These are phyloP conservation scores for Spatula versicolor DNA, from an alignment of 2,797 vertebrate genomes.

Conservation along the genomic window DNA sequence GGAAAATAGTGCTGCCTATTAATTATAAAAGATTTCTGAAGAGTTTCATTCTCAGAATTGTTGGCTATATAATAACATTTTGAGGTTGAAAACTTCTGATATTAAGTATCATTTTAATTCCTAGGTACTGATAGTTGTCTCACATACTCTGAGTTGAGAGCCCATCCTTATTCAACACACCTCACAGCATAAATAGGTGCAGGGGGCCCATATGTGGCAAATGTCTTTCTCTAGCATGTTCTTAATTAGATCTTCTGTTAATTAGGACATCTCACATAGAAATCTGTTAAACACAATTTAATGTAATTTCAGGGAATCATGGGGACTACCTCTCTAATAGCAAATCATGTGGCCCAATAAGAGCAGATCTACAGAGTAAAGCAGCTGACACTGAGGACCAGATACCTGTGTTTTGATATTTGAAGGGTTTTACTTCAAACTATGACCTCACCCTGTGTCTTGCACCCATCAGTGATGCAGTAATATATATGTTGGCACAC, in stretches of 20 bases:
- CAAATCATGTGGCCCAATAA: not conserved
- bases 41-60: not conserved
- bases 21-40: not conserved
- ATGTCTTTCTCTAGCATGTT: not conserved
- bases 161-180: not conserved
- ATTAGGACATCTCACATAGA: not conserved
- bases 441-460: not conserved
- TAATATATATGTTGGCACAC: not conserved
- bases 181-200: not conserved
- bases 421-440: not conserved
- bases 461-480: not conserved
- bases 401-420: not conserved
- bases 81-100: not conserved
- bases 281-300: not conserved
- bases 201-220: fast-evolving
- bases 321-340: not conserved
- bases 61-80: not conserved
- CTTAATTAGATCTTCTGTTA: not conserved
- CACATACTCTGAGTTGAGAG: not conserved
- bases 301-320: not conserved
- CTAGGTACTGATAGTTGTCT: not conserved
- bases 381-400: not conserved
- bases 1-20: not conserved
- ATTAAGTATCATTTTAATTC: fast-evolving
- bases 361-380: not conserved